phyloP scores from a whole-genome alignment of 2,888 invertebrate genomes.

The Silvanus unidentatus region DNA sequence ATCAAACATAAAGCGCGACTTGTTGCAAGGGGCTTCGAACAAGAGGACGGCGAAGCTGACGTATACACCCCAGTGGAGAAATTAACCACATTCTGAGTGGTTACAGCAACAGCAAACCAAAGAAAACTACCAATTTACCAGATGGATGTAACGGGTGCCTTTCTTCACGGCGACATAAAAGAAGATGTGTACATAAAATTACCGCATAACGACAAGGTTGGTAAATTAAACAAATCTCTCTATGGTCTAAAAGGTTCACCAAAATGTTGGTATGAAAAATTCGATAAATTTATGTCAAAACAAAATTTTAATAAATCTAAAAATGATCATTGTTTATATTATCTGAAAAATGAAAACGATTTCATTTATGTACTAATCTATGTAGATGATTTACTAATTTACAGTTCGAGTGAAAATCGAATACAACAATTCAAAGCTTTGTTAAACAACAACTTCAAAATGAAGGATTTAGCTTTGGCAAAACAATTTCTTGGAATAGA shows the following conservation, averaged over 20 bases:
- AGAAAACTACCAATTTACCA: constrained; percentile 13
- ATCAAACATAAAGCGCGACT: neutral
- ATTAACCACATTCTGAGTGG: constrained; percentile 22
- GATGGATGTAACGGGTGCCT: constrained; percentile 22
- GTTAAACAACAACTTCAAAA: no score
- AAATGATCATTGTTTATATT: constrained; percentile 16
- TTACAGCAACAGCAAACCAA: constrained; percentile 16
- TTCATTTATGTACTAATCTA: constrained; percentile 16
- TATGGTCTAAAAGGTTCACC: constrained; percentile 19
- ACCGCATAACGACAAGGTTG: constrained; percentile 12
- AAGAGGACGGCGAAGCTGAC: constrained; percentile 2
- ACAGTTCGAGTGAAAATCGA: constrained; percentile 14
- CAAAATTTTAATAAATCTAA: constrained; percentile 12
- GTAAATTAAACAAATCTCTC: constrained; percentile 17
- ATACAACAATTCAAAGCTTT: constrained; percentile 14
- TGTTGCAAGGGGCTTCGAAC: constrained; percentile 19
- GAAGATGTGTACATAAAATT: constrained; percentile 18
- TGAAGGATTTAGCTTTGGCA: constrained; percentile 4
- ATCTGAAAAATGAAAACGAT: constrained; percentile 2
- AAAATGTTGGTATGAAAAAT: constrained; percentile 16
- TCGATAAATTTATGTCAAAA: constrained; percentile 13
- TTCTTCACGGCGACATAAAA: constrained; percentile 19
- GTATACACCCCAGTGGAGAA: constrained; percentile 23
- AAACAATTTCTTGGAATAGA: constrained; percentile 6
- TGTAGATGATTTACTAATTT: constrained; percentile 21